Base-by-base conservation (phyloP, 2,797 vertebrate species). In the Myotis findleyi region DNA sequence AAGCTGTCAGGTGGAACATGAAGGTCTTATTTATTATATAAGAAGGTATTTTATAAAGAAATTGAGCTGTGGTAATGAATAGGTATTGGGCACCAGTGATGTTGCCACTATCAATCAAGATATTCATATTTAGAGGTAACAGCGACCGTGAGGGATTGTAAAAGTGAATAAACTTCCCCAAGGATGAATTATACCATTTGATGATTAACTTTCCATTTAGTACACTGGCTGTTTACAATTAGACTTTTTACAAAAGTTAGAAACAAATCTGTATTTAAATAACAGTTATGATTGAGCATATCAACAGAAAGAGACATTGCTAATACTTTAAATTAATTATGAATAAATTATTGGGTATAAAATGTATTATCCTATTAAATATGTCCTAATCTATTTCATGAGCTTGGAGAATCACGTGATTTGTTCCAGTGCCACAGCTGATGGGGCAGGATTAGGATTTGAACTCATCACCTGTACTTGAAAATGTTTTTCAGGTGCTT, bases 101-200 rank as follows among this genome's bases (percentile, higher is more conserved):
- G 94, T 97, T 95, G 95, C 89, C 95, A 96, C 96, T 97, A 98
- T 99, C 98, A 98, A 98, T 99, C 98, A 98, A 97, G 97, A 88
- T 95, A 97, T 76, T 95, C 89, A 41, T 95, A 96, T 96, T 96
- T 95, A 98, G 94, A 57, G 53, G 59, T 86, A 96, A 91, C 87
- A 68, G 1, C 0, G 36, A 89, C 41, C 4, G 7, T 64, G 80
- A 77, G 85, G 71, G 59, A 55, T 87, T 96, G 10, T 84, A 90
- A 94, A 97, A 96, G 94, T 97, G 96, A 97, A 97, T 97, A 95
- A 96, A 95, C 59, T 96, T 95, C 49, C 13, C 64, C 59, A 62
- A 80, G 91, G 95, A 96, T 95, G 92, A 96, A 95, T 93, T 72
- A 47, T 3, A 6, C 30, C n/a, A 23, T 85, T 85, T 23, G 44